Evolutionary conservation across 2,888 invertebrate genomes (phyloP).

Genomic region (Drepanosiphum platanoidis): DNA sequence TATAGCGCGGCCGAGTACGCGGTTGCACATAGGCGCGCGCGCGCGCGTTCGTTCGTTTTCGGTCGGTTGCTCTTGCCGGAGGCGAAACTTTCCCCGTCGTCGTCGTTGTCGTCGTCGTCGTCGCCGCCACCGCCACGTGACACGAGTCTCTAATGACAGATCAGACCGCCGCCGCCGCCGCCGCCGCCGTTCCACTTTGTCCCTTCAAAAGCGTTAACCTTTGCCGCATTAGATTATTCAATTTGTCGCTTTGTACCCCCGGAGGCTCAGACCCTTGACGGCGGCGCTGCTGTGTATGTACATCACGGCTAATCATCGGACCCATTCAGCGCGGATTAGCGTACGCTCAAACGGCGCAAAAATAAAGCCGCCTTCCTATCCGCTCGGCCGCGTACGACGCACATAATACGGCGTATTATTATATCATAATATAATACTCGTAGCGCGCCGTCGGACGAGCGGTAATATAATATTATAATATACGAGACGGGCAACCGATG

Average conservation of each 20-base stretch:
- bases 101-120: slow-evolving; percentile 27
- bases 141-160: slow-evolving; percentile 62
- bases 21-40: neutral
- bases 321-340: slow-evolving; percentile 57
- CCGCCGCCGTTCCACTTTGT: slow-evolving; percentile 31
- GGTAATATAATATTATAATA: no score
- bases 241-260: slow-evolving; percentile 31
- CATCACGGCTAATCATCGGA: slow-evolving; percentile 53
- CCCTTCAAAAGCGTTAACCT: slow-evolving; percentile 56
- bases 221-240: slow-evolving; percentile 60
- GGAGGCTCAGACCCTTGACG: neutral
- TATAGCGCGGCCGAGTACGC: neutral
- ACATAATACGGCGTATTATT: no score
- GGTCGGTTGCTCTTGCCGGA: slow-evolving; percentile 50
- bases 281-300: neutral
- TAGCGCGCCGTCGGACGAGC: no score
- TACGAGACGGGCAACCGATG: no score
- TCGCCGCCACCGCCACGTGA: slow-evolving; percentile 61
- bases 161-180: slow-evolving; percentile 49
- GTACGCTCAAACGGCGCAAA: slow-evolving; percentile 49
- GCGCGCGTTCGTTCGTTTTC: slow-evolving; percentile 41
- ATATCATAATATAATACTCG: no score
- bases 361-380: slow-evolving; percentile 16
- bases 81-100: slow-evolving; percentile 51
- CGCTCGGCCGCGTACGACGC: neutral